A percentile compares a stretch with the other conserved stretches of the same genome.
Conservation (phyloP, 1,140 invertebrate species). For the Drosophila punjabiensis region DNA sequence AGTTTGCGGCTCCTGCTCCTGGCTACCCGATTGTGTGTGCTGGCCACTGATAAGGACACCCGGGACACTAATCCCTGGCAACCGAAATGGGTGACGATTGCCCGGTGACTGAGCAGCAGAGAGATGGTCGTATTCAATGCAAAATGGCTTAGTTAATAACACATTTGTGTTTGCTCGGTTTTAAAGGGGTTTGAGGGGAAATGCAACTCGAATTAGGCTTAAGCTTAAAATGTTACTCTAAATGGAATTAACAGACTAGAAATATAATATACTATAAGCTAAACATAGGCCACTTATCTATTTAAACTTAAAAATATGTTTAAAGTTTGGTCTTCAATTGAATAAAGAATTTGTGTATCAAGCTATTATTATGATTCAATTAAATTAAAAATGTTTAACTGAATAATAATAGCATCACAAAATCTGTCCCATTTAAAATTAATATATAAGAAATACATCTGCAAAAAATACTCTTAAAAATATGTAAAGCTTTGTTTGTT, state of each 20-base stretch:
- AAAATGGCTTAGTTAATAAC: constrained; percentile 8
- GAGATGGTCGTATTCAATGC: background rate
- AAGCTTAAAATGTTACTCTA: background rate
- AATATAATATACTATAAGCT: too few species aligned
- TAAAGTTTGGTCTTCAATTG: background rate
- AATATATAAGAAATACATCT: background rate
- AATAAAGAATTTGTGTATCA: background rate
- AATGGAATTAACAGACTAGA: background rate
- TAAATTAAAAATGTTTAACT: background rate
- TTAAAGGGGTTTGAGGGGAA: background rate
- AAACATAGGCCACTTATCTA: background rate
- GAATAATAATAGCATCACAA: too few species aligned
- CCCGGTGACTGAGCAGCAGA: constrained; percentile 3
- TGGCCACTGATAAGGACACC: constrained; percentile 17
- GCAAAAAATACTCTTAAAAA: background rate
- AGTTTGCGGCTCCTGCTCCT: constrained; percentile 20
- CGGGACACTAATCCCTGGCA: constrained; percentile 33
- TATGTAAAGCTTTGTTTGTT: background rate
- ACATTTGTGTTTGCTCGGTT: background rate
- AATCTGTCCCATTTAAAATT: background rate
- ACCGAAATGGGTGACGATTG: constrained; percentile 14
- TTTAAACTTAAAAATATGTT: background rate
- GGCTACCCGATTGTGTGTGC: constrained; percentile 12
- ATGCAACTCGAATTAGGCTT: background rate
- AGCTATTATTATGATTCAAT: background rate